Base-by-base conservation (phyloP, 2,113 vertebrate genomes). In the Mormoops blainvillei region DNA sequence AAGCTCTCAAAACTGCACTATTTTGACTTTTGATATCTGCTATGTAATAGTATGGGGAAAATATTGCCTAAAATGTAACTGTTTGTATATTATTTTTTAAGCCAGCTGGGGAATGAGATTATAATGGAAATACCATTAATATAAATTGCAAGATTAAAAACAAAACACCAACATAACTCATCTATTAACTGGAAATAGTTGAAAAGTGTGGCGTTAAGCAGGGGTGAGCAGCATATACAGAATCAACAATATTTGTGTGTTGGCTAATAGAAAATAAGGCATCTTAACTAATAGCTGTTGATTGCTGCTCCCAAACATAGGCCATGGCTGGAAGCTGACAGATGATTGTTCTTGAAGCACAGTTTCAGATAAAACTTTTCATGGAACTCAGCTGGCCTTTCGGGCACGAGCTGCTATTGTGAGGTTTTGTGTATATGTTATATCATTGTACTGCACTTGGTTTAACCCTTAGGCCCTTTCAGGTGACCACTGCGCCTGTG, bases 1-100 rank as follows among this genome's bases (percentile, higher is more conserved):
- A n/a, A 86, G 89, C 91, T 78, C 63, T 71, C 54, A 63, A 95
- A 50, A 67, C 50, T 56, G 9, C 28, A 70, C 50, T 88, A 80
- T 96, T 96, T 97, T 92, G 92, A 97, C 90, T 96, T 96, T 85
- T 83, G 74, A 36, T 94, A 89, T 93, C 91, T 97, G 68, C 77
- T 92, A 14, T 92, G 43, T 58, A 86, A 94, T 50, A 70, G 78
- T 93, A 97, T 96, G 45, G 91, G 54, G 58, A 73, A 96, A 96
- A 71, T 78, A 84, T 36, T 95, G 88, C 94, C 84, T 74, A 48
- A 91, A 95, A 76, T 92, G 7, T 80, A 96, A 94, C n/a, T 84
- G 20, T 90, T 68, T 88, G 20, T 87, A n/a, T 92, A 73, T 73
- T 50, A 48, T 41, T 54, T 52, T 82, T 68, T 58, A 61, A 93